phyloP scores from a whole-genome alignment of 2,888 invertebrate species.

The Lasioglossum morio region DNA sequence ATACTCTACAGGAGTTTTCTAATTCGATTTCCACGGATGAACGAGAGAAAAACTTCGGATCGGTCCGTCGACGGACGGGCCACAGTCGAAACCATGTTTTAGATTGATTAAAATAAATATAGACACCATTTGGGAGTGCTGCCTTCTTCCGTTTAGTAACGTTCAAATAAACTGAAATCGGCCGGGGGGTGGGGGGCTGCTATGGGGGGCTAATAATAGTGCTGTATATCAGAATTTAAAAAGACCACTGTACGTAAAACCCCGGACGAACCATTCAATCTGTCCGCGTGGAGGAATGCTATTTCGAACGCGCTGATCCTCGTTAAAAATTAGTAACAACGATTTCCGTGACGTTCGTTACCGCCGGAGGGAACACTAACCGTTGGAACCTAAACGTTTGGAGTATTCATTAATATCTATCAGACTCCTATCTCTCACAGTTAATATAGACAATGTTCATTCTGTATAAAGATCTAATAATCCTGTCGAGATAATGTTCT shows the following conservation, averaged over 20 bases:
- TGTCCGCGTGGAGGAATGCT: slow-evolving; percentile 16
- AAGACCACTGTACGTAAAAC: slow-evolving; percentile 31
- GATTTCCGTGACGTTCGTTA: neutral
- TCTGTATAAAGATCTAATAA: neutral
- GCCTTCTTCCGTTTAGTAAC: slow-evolving; percentile 44
- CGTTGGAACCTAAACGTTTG: neutral
- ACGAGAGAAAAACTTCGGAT: neutral
- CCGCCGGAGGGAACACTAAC: neutral
- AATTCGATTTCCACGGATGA: neutral
- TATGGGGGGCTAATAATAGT: slow-evolving; percentile 46
- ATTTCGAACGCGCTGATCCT: neutral
- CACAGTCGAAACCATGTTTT: slow-evolving; percentile 45
- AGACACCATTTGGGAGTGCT: slow-evolving; percentile 45
- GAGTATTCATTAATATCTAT: neutral
- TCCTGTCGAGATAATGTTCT: neutral
- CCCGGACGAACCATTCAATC: slow-evolving; percentile 11
- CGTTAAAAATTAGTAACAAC: slow-evolving; percentile 13
- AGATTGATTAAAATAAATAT: slow-evolving; percentile 56
- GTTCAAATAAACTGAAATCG: slow-evolving; percentile 56
- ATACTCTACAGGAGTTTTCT: neutral
- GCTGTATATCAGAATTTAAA: slow-evolving; percentile 48
- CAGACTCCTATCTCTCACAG: neutral
- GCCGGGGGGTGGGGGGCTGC: neutral
- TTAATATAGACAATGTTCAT: neutral
- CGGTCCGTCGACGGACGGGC: neutral